Conservation (phyloP, 2,888 invertebrate species). For the Pogonocherus hispidulus region DNA sequence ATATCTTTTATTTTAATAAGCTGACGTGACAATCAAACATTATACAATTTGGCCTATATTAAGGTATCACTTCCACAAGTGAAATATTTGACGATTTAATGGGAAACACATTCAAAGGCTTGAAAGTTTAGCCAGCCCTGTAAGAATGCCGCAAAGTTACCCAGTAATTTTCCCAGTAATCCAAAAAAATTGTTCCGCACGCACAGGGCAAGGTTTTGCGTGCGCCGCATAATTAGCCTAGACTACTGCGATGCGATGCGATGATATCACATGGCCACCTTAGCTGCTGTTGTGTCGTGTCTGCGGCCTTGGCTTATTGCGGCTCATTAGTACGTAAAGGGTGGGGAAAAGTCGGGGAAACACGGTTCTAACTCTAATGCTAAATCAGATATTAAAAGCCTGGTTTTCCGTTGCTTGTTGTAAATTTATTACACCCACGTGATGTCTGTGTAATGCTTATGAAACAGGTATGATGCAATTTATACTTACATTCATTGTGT, state of each 20-base stretch:
- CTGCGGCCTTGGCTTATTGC: conserved; percentile 48
- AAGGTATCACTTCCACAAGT: no score
- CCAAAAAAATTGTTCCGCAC: conserved; percentile 24
- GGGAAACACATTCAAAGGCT: no score
- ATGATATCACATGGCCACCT: conserved; percentile 40
- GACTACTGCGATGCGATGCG: conserved; percentile 29
- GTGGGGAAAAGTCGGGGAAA: conserved; percentile 19
- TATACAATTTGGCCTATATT: no score
- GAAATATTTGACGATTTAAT: no score
- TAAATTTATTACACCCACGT: conserved; percentile 26
- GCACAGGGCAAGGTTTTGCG: conserved; percentile 35
- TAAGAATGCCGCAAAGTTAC: no score
- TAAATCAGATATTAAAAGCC: conserved; percentile 31
- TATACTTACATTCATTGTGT: no score
- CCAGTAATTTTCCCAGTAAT: neutral
- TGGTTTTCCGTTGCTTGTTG: conserved; percentile 2
- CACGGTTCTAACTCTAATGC: conserved; percentile 9
- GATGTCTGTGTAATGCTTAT: neutral
- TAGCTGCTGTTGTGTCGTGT: conserved; percentile 38
- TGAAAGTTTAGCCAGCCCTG: no score
- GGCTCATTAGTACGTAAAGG: conserved; percentile 33
- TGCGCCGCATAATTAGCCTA: conserved; percentile 40
- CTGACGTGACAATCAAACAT: no score
- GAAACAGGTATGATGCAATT: neutral
- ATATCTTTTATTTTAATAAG: no score